phyloP scores from a whole-genome alignment of 2,888 invertebrate species.

The Onthophagus sagittarius region DNA sequence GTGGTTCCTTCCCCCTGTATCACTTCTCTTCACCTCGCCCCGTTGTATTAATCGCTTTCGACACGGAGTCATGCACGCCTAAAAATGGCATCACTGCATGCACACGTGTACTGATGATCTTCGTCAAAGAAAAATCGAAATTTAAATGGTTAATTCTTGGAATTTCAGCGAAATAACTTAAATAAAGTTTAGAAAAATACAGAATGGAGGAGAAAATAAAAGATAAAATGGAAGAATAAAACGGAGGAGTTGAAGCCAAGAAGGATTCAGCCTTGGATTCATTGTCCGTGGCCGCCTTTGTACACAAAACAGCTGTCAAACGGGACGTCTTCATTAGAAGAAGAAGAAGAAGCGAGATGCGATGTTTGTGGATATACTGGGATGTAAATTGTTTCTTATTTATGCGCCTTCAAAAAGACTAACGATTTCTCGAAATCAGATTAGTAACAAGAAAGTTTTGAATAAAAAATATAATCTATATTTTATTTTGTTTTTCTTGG shows the following conservation, averaged over 20 bases:
- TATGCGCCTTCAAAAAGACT: background rate
- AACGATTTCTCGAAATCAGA: constrained; percentile 6
- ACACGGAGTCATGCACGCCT: background rate
- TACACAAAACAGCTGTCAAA: constrained; percentile 7
- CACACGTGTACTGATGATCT: background rate
- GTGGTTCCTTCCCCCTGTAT: background rate
- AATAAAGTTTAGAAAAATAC: too few relatives aligned
- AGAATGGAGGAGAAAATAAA: background rate
- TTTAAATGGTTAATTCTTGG: background rate
- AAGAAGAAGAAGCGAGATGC: background rate
- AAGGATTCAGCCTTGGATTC: background rate
- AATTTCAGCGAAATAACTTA: background rate
- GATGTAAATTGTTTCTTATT: constrained; percentile 4
- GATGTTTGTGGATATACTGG: background rate
- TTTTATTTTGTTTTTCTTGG: too few relatives aligned
- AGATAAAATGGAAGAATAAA: background rate
- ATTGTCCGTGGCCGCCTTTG: background rate
- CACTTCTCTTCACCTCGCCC: too few relatives aligned
- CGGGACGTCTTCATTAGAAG: constrained; percentile 4
- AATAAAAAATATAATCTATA: too few relatives aligned
- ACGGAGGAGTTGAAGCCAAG: background rate
- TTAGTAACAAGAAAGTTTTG: background rate
- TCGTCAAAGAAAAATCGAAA: background rate
- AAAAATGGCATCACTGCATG: background rate
- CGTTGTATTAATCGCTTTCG: background rate